Percentiles rank a stretch among this genome's conserved stretches.
phyloP scores from a whole-genome alignment of 2,113 vertebrate species.

The Strix uralensis region DNA sequence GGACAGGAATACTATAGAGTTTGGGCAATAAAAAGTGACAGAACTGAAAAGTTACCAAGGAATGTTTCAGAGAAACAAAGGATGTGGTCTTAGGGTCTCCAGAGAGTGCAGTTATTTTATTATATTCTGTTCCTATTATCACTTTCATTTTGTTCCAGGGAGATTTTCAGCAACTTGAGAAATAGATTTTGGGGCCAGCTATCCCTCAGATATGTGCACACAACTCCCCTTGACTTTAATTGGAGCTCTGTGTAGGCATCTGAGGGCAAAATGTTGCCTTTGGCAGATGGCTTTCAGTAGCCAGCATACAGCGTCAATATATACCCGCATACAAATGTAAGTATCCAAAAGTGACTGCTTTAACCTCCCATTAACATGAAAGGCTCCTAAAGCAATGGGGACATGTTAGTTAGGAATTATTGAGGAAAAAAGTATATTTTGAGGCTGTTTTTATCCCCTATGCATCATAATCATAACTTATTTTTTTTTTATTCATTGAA shows the following conservation, averaged over 20 bases:
- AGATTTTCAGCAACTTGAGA: constrained; percentile 56
- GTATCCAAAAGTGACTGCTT: neutral
- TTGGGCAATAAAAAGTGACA: constrained; percentile 41
- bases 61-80: constrained; percentile 64
- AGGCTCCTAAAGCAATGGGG: neutral
- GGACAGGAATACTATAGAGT: neutral
- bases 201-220: neutral
- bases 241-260: neutral
- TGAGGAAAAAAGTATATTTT: neutral
- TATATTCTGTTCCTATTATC: constrained; percentile 47
- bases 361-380: constrained; percentile 7
- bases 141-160: constrained; percentile 48
- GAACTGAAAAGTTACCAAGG: constrained; percentile 60
- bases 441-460: neutral
- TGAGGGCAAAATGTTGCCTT: neutral
- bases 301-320: neutral
- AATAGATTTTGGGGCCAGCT: neutral
- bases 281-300: neutral
- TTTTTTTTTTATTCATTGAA: neutral
- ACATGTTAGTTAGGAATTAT: neutral
- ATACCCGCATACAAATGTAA: neutral
- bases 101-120: constrained; percentile 27
- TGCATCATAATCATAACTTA: neutral
- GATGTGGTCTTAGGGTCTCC: constrained; percentile 48
- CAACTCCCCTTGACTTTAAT: neutral